Evolutionary conservation across 2,113 vertebrate species (phyloP).

Genomic region (Leiothrix lutea): DNA sequence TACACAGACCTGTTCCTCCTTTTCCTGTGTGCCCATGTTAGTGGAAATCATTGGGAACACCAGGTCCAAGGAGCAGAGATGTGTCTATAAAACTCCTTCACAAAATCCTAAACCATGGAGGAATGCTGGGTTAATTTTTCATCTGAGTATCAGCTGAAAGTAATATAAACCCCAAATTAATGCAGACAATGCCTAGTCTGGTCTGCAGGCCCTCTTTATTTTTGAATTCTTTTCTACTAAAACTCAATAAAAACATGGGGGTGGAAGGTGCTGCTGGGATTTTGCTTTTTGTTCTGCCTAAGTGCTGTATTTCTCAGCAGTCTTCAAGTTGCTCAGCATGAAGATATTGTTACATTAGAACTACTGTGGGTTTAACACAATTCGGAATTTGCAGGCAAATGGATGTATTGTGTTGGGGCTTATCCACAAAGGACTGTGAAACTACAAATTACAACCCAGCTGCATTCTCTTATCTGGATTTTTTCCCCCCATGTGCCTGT

Average conservation of each 20-base stretch:
- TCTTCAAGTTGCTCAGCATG: slow-evolving; percentile 69
- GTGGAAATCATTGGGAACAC: not conserved
- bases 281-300: slow-evolving; percentile 72
- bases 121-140: slow-evolving; percentile 52
- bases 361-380: slow-evolving; percentile 68
- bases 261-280: slow-evolving; percentile 69
- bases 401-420: slow-evolving; percentile 70
- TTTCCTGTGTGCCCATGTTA: not conserved
- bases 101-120: not conserved
- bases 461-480: slow-evolving; percentile 49
- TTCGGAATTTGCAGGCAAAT: slow-evolving; percentile 73
- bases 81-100: not conserved
- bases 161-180: slow-evolving; percentile 65
- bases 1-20: not conserved
- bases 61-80: not conserved
- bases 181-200: slow-evolving; percentile 58
- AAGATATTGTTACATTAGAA: slow-evolving; percentile 69
- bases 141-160: slow-evolving; percentile 41
- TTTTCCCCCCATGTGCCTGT: not conserved
- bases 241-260: slow-evolving; percentile 68
- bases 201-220: slow-evolving; percentile 55
- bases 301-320: slow-evolving; percentile 71
- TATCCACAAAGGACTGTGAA: slow-evolving; percentile 65
- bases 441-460: slow-evolving; percentile 66
- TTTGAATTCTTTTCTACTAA: slow-evolving; percentile 64